Evolutionary conservation across 1,140 invertebrate genomes (phyloP).

Genomic region (Cherax quadricarinatus): DNA sequence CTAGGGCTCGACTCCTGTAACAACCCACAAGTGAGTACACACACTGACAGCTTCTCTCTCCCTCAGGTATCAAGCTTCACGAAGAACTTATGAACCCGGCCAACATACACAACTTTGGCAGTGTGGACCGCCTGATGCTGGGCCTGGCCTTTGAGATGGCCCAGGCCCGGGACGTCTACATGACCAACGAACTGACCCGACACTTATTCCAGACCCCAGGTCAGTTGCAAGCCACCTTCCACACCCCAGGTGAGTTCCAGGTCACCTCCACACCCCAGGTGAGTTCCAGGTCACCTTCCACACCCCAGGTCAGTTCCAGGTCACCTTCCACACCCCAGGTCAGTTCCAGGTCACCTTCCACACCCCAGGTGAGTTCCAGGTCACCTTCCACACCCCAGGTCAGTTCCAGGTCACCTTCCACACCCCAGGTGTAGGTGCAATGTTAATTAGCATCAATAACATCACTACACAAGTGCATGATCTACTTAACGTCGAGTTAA

Average conservation of each 20-base stretch:
- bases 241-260: not conserved
- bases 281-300: slow-evolving; percentile 80
- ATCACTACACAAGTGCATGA: no score
- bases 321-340: not conserved
- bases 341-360: not conserved
- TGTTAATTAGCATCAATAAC: not conserved
- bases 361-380: not conserved
- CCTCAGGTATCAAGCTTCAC: slow-evolving; percentile 86
- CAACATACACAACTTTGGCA: slow-evolving; percentile 81
- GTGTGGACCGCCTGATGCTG: slow-evolving; percentile 86
- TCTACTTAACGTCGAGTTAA: no score
- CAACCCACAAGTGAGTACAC: not conserved
- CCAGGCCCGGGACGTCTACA: slow-evolving; percentile 88
- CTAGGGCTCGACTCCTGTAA: no score
- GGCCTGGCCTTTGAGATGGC: slow-evolving; percentile 86
- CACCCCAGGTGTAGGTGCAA: slow-evolving; percentile 61
- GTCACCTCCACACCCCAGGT: not conserved
- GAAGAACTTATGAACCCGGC: slow-evolving; percentile 84
- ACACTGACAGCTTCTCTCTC: not conserved
- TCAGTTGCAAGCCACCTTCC: slow-evolving; percentile 64
- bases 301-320: slow-evolving; percentile 78
- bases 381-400: not conserved
- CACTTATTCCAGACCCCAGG: slow-evolving; percentile 88
- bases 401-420: slow-evolving; percentile 79
- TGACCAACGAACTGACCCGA: slow-evolving; percentile 89